phyloP scores from a whole-genome alignment of 2,888 invertebrate genomes.

The Vesta saturnalis region DNA sequence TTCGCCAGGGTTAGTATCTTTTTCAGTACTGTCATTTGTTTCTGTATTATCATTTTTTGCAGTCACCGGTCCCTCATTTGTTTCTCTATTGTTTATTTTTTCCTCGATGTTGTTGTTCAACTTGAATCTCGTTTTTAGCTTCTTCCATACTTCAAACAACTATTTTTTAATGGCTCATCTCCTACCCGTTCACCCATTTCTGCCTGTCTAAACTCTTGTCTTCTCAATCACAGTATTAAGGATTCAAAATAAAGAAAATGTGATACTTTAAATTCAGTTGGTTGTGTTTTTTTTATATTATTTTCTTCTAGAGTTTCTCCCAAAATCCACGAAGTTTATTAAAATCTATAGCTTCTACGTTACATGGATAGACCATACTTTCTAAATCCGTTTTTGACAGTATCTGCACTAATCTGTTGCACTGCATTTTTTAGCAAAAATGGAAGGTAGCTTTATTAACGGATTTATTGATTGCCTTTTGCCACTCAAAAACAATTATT shows the following conservation, averaged over 20 bases:
- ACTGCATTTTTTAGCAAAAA: too few species aligned
- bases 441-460: too few species aligned
- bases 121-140: too few species aligned
- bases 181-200: neutral
- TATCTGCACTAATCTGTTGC: constrained; percentile 2
- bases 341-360: constrained; percentile 37
- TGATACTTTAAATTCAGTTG: constrained; percentile 35
- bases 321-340: constrained; percentile 27
- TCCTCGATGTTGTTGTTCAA: neutral
- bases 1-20: too few species aligned
- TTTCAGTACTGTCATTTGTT: too few species aligned
- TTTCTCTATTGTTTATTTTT: too few species aligned
- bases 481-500: constrained; percentile 21
- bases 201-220: constrained; percentile 13
- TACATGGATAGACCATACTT: constrained; percentile 37
- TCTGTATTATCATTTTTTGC: too few species aligned
- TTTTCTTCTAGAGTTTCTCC: constrained; percentile 17
- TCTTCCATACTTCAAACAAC: neutral
- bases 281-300: constrained; percentile 29
- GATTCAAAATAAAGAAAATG: constrained; percentile 40
- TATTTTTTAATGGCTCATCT: neutral
- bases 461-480: constrained; percentile 20
- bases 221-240: constrained; percentile 18
- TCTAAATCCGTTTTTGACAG: constrained; percentile 32
- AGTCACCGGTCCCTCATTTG: too few species aligned